A percentile compares a stretch with the other conserved stretches of the same genome.
Evolutionary conservation across 2,888 invertebrate species (phyloP).

Genomic region (Drosophila longiperda): DNA sequence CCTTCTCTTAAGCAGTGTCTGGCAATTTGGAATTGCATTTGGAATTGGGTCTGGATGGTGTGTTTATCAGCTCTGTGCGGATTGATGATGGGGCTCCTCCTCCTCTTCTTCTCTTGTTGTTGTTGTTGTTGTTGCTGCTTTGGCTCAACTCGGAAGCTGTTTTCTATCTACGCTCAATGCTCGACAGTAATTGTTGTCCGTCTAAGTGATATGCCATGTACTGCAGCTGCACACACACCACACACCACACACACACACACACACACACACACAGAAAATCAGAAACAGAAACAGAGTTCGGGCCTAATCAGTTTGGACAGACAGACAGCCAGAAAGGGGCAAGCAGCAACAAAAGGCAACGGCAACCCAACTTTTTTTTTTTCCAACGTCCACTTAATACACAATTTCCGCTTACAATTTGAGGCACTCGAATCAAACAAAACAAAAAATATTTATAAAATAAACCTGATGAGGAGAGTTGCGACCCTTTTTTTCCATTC

Average conservation of each 20-base stretch:
- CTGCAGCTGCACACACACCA: constrained; percentile 30
- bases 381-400: constrained; percentile 68
- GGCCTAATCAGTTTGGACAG: constrained; percentile 43
- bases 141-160: constrained; percentile 63
- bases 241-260: constrained; percentile 1
- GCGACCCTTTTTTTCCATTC: constrained; percentile 44
- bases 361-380: constrained; percentile 27
- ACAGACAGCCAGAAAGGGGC: constrained; percentile 14
- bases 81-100: constrained; percentile 38
- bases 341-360: constrained; percentile 12
- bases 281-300: constrained; percentile 18
- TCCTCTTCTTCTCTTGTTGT: background rate
- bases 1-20: constrained; percentile 18
- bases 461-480: constrained; percentile 62
- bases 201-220: constrained; percentile 77
- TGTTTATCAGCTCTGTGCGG: constrained; percentile 42
- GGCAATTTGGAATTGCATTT: constrained; percentile 48
- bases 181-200: constrained; percentile 65
- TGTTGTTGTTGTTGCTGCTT: constrained; percentile 11
- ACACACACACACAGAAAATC: constrained; percentile 14
- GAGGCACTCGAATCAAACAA: constrained; percentile 54
- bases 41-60: constrained; percentile 45
- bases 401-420: constrained; percentile 77
- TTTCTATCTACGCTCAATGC: constrained; percentile 44
- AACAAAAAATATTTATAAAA: constrained; percentile 37